Evolutionary conservation across 2,888 invertebrate genomes (phyloP).

Genomic region (Lysandra coridon): DNA sequence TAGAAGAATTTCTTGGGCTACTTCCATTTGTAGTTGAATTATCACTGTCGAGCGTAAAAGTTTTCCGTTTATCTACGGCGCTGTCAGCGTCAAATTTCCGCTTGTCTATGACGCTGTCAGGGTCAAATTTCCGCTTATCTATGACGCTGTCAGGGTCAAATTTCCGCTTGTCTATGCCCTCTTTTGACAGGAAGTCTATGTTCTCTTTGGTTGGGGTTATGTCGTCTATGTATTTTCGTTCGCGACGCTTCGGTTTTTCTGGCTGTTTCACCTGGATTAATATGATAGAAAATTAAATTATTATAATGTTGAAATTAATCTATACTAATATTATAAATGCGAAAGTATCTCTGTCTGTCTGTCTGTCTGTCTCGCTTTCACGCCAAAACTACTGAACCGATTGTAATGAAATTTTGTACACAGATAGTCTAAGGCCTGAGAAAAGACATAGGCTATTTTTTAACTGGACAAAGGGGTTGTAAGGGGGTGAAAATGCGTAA

Average conservation of each 20-base stretch:
- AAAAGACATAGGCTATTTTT: too few species aligned
- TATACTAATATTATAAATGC: too few species aligned
- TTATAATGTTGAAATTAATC: too few species aligned
- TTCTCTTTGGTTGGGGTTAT: slow-evolving; percentile 54
- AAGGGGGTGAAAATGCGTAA: too few species aligned
- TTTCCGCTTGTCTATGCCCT: slow-evolving; percentile 65
- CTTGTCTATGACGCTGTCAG: slow-evolving; percentile 71
- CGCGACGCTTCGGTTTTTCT: slow-evolving; percentile 58
- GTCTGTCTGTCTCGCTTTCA: too few species aligned
- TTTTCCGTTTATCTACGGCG: slow-evolving; percentile 67
- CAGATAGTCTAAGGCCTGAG: too few species aligned
- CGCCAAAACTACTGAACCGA: too few species aligned
- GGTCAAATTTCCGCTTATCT: slow-evolving; percentile 68
- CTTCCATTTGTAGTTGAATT: slow-evolving; percentile 75
- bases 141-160: slow-evolving; percentile 69
- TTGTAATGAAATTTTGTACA: too few species aligned
- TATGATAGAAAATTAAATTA: neutral
- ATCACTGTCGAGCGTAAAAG: slow-evolving; percentile 73
- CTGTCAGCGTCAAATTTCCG: slow-evolving; percentile 70
- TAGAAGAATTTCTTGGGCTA: slow-evolving; percentile 71
- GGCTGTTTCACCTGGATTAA: slow-evolving; percentile 60
- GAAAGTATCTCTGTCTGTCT: too few species aligned
- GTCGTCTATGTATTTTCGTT: slow-evolving; percentile 66
- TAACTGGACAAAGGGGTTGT: too few species aligned
- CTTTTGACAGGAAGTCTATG: slow-evolving; percentile 52